Evolutionary conservation across 92 coral and sea anemone genomes (phyloP).

Genomic region (Zoanthus sociatus): DNA sequence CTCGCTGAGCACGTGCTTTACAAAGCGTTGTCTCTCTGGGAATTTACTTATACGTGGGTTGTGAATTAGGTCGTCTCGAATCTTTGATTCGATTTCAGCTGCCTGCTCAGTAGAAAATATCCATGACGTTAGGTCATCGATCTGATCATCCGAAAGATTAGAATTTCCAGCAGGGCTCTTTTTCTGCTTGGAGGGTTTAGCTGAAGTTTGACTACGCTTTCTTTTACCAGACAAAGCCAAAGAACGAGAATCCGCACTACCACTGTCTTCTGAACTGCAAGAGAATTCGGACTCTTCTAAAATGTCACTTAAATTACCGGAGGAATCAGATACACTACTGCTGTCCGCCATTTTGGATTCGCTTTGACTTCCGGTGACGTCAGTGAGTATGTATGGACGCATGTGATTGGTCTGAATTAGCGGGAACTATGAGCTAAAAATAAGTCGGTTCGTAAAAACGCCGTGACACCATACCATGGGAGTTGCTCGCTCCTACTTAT

Average conservation of each 20-base stretch:
- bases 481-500: too few species aligned
- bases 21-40: constrained; percentile 7
- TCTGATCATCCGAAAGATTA: not conserved
- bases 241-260: not conserved
- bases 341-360: not conserved
- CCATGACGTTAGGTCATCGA: constrained; percentile 8
- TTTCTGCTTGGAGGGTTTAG: not conserved
- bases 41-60: not conserved
- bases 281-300: not conserved
- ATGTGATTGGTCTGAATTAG: too few species aligned
- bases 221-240: not conserved
- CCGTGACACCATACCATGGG: too few species aligned
- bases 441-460: too few species aligned
- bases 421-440: too few species aligned
- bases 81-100: constrained; percentile 8
- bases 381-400: too few species aligned
- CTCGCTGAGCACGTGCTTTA: constrained; percentile 22
- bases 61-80: not conserved
- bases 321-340: not conserved
- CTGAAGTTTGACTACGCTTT: not conserved
- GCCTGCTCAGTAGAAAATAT: constrained; percentile 20
- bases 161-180: not conserved
- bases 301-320: not conserved
- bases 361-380: not conserved
- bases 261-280: not conserved